phyloP scores from a whole-genome alignment of 2,888 invertebrate genomes.

The Apantesis nais region DNA sequence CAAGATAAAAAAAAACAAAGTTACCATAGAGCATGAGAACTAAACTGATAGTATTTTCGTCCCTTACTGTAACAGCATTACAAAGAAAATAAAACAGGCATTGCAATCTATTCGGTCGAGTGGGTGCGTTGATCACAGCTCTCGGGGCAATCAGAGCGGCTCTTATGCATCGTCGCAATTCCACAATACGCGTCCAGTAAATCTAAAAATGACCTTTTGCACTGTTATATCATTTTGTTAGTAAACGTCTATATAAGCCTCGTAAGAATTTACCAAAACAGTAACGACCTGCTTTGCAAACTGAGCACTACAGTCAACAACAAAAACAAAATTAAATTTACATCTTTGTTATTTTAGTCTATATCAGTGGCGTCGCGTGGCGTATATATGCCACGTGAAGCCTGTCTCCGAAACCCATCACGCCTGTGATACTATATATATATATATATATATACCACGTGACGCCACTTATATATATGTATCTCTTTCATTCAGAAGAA shows the following conservation, averaged over 20 bases:
- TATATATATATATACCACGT: too few relatives aligned
- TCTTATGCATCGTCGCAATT: constrained; percentile 62
- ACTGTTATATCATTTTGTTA: constrained; percentile 21
- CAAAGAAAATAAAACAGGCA: constrained; percentile 9
- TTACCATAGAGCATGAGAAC: background rate
- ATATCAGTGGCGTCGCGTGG: too few relatives aligned
- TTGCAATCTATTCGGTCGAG: constrained; percentile 54
- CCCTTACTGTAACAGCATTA: background rate
- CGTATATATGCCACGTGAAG: too few relatives aligned
- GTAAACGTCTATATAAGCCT: constrained; percentile 1
- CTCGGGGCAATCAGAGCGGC: constrained; percentile 59
- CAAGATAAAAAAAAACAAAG: too few relatives aligned
- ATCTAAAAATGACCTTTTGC: constrained; percentile 27
- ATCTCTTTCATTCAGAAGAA: too few relatives aligned
- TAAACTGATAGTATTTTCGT: background rate
- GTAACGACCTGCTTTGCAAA: constrained; percentile 7
- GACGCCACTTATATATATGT: too few relatives aligned
- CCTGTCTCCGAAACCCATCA: too few relatives aligned
- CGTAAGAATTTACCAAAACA: background rate
- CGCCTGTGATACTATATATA: too few relatives aligned
- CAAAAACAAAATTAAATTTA: background rate
- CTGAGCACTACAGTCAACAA: too few relatives aligned
- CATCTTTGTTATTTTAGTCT: background rate
- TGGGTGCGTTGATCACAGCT: constrained; percentile 49
- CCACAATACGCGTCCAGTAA: constrained; percentile 48